These are phyloP conservation scores for Fregata magnificens DNA, from an alignment of 2,113 vertebrate species.

Conservation along the genomic window DNA sequence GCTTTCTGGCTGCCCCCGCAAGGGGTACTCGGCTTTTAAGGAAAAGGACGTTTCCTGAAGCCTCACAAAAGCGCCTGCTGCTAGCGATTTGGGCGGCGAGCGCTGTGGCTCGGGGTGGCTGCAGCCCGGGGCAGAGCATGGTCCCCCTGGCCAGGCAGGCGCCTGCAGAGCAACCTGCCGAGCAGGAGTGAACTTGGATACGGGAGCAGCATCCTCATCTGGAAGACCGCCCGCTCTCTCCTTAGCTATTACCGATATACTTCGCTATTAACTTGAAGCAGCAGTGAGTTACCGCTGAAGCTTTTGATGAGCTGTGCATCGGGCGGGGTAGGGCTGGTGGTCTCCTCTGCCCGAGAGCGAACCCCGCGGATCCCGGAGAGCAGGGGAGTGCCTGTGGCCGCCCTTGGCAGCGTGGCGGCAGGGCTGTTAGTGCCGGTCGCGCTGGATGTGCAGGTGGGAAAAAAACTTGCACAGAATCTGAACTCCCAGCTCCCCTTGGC, in stretches of 20 bases:
- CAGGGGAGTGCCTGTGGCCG: neutral
- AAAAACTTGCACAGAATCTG: neutral
- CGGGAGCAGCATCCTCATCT: neutral
- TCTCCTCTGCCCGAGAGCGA: neutral
- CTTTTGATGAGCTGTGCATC: neutral
- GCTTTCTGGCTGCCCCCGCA: neutral
- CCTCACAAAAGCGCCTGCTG: neutral
- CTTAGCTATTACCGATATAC: neutral
- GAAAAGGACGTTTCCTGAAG: neutral
- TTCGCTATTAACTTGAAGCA: neutral
- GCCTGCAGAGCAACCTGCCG: neutral
- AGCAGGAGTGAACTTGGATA: neutral
- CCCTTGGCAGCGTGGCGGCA: neutral
- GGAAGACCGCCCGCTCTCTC: neutral
- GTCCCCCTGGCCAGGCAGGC: neutral
- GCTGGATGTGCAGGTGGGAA: neutral
- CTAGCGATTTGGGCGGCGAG: neutral
- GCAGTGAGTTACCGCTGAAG: neutral
- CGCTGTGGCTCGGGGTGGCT: neutral
- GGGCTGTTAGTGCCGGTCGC: neutral
- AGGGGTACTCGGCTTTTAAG: neutral
- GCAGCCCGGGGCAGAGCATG: neutral
- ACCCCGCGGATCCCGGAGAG: rapidly evolving
- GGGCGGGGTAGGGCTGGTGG: neutral
- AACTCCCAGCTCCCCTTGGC: neutral